Evolutionary conservation across 2,797 vertebrate genomes (phyloP), one percentile per base, ranked within the genome.

Genomic region (Moxostoma hubbsi): DNA sequence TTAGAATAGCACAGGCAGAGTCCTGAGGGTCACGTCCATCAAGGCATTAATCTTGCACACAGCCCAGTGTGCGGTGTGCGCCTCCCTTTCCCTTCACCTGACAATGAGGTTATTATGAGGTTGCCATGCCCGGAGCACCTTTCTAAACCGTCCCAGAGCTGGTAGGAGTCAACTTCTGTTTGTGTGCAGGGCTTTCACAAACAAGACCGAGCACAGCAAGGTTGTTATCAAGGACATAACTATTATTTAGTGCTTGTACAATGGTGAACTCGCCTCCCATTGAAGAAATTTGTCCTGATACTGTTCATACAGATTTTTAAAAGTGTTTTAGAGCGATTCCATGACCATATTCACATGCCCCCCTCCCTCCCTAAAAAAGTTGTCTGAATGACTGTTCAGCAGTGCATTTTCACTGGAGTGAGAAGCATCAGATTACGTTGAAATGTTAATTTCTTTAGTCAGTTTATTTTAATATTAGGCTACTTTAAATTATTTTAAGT

Each of bases 1-100:
- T 75, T 81, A 92, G 91, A 93, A 93, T 91, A 86, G 89, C 89
- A 90, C 90, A 81, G 89, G 90, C 91, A 90, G 88, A 82, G 87
- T 89, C 91, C 89, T 88, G 85, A 87, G 91, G 91, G 90, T 82
- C 75, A 79, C 51, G 61, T 84, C 81, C 62, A 80, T 83, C 76
- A 75, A n/a, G 11, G 51, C 77, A 85, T 79, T 83, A 77, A 85
- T 82, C 73, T 81, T 55, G 15, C 64, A 53, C 54, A 59, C 75
- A 55, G 55, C 65, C 24, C 50, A 70, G 66, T 70, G 66, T 69
- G 75, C 0, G 62, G 57, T 36, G 75, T 12, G 45, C 18, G 16
- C 68, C 73, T 57, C 51, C 59, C 59, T 63, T 54, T 70, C 71
- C 50, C 62, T 81, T 85, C 81, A 86, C 85, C 79, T 83, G 81